phyloP scores from a whole-genome alignment of 2,888 invertebrate species.

The Lithophane semibrunnea region DNA sequence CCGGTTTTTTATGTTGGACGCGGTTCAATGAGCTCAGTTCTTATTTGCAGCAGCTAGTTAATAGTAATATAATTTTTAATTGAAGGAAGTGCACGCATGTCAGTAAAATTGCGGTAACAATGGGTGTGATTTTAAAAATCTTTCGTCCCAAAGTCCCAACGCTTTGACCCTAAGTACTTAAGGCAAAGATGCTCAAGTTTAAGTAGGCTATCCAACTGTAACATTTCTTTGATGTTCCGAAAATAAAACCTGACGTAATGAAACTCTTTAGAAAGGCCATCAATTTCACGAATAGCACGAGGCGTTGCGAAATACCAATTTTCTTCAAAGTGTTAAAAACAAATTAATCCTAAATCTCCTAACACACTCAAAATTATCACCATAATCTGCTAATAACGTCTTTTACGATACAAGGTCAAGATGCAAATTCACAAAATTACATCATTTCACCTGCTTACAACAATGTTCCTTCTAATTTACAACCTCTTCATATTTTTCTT shows the following conservation, averaged over 20 bases:
- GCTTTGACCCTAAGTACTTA: not conserved
- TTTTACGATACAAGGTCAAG: constrained; percentile 50
- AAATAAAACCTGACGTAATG: constrained; percentile 6
- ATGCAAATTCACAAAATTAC: constrained; percentile 42
- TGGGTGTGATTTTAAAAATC: not conserved
- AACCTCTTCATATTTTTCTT: constrained; percentile 5
- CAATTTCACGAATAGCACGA: not conserved
- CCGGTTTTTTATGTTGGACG: not conserved
- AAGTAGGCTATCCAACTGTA: not conserved
- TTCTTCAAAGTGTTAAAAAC: constrained; percentile 5
- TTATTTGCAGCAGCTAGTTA: not conserved
- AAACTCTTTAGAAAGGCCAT: not conserved
- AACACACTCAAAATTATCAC: constrained; percentile 26
- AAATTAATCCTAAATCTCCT: constrained; percentile 1
- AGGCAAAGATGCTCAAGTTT: not conserved
- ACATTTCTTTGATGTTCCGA: not conserved
- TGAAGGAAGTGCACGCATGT: not conserved
- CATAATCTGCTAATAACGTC: constrained; percentile 30
- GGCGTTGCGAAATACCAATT: not conserved
- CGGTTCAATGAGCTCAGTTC: not conserved
- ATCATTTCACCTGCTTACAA: constrained; percentile 31
- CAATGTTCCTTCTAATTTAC: constrained; percentile 32
- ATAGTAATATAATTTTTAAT: not conserved
- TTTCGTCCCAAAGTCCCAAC: not conserved
- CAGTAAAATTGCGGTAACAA: not conserved